phyloP scores from a whole-genome alignment of 2,888 invertebrate species.

The Sthenelais limicola region DNA sequence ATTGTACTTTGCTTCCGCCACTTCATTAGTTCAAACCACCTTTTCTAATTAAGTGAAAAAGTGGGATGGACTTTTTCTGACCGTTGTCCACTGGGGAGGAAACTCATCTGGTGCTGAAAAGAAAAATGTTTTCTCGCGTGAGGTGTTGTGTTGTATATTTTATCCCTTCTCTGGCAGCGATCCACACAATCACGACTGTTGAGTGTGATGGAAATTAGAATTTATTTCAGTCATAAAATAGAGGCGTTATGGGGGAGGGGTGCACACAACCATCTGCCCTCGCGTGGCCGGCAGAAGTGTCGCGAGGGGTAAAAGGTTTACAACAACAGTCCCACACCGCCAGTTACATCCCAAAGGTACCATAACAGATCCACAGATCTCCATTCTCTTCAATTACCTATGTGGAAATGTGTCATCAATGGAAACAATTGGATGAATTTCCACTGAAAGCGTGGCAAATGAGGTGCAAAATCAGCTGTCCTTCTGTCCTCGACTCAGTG shows the following conservation, averaged over 20 bases:
- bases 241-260: neutral
- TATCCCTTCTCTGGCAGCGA: neutral
- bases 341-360: conserved; percentile 21
- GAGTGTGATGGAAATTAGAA: conserved; percentile 16
- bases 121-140: neutral
- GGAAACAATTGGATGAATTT: conserved; percentile 38
- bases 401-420: conserved; percentile 28
- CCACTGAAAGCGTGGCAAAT: conserved; percentile 26
- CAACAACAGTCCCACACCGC: neutral
- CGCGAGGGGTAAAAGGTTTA: conserved; percentile 13
- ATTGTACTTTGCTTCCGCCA: too few species aligned
- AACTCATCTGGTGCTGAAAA: neutral
- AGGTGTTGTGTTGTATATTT: neutral
- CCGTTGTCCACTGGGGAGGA: neutral
- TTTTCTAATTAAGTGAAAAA: conserved; percentile 20
- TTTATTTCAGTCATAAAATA: conserved; percentile 22
- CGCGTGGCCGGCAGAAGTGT: neutral
- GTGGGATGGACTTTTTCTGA: neutral
- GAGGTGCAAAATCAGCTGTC: conserved; percentile 40
- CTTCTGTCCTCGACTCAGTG: neutral
- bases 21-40: neutral
- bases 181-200: conserved; percentile 3
- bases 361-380: conserved; percentile 10
- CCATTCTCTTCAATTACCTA: conserved; percentile 38
- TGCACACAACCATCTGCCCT: neutral